Base-by-base conservation (phyloP, 1,140 invertebrate species). In the Drosophila varians region DNA sequence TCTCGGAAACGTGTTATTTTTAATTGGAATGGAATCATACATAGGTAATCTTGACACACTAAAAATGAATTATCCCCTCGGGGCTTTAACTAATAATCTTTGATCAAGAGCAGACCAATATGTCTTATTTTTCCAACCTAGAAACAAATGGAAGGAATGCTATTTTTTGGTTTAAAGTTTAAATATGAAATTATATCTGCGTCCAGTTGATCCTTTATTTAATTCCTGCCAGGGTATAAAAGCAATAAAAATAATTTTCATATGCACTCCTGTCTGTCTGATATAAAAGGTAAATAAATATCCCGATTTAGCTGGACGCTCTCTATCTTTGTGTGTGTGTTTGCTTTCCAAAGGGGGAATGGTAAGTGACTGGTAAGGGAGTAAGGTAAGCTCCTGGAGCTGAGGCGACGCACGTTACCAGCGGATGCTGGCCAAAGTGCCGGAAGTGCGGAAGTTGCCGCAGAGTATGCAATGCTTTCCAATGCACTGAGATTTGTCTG, bases 401-500 rank as follows among this genome's bases (percentile, higher is more conserved):
- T 74, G 70, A 48, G 54, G 66, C 58, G 16, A 38, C 72, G 65
- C 72, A 76, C 49, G 75, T 45, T 53, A 42, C 23, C 28, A 53
- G 45, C 80, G 79, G 79, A 84, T 74, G 52, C 53, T 23, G 38
- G 9, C 58, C 56, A 87, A 80, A 86, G 80, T 80, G 80, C 82
- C 80, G 80, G 80, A 86, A 74, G 80, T 73, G 62, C 73, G 80
- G 66, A 87, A 70, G 80, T 66, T 70, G 82, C 82, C 68, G 61
- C 62, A 80, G 86, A 86, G 80, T 86, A 82, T 86, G 80, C 82
- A 86, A 86, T 62, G 69, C 68, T 62, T 76, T 16, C 4, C n/a
- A 26, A 12, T 11, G 19, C 42, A 43, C 9, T 47, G 60, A 16
- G n/a, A 18, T n/a, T n/a, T n/a, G n/a, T n/a, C n/a, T n/a, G n/a